phyloP scores from a whole-genome alignment of 1,140 invertebrate species.

The Trinorchestia longiramus region DNA sequence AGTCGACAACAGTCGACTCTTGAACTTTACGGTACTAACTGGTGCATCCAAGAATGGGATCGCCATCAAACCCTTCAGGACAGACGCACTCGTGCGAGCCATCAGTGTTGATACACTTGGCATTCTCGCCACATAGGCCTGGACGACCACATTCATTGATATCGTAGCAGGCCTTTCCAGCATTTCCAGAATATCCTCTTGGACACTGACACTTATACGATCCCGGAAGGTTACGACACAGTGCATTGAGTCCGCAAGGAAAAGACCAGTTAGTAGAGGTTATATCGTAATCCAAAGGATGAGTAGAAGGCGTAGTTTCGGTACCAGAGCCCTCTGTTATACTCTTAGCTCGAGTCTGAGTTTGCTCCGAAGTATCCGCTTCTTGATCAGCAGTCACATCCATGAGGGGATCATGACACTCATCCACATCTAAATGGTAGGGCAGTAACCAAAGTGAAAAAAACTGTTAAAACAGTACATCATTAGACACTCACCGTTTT shows the following conservation, averaged over 20 bases:
- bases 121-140: constrained; percentile 70
- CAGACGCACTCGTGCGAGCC: constrained; percentile 72
- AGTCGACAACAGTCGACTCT: constrained; percentile 26
- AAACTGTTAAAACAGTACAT: constrained; percentile 2
- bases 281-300: constrained; percentile 15
- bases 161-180: constrained; percentile 74
- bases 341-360: background rate
- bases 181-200: constrained; percentile 77
- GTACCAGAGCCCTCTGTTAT: constrained; percentile 30
- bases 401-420: constrained; percentile 63
- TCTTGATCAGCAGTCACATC: constrained; percentile 40
- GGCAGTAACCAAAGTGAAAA: constrained; percentile 47
- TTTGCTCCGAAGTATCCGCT: constrained; percentile 6
- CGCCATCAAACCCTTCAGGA: constrained; percentile 72
- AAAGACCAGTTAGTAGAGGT: constrained; percentile 63
- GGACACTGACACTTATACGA: constrained; percentile 82
- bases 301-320: background rate
- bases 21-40: constrained; percentile 77
- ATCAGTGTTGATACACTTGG: constrained; percentile 71
- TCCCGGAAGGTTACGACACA: constrained; percentile 85
- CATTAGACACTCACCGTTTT: background rate
- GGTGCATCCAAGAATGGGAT: constrained; percentile 79
- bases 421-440: constrained; percentile 66
- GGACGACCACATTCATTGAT: constrained; percentile 77
- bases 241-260: constrained; percentile 86